A percentile compares a stretch with the other conserved stretches of the same genome.
These are phyloP conservation scores for Esperia sulphurella DNA, from an alignment of 2,888 invertebrate genomes.

Conservation along the genomic window DNA sequence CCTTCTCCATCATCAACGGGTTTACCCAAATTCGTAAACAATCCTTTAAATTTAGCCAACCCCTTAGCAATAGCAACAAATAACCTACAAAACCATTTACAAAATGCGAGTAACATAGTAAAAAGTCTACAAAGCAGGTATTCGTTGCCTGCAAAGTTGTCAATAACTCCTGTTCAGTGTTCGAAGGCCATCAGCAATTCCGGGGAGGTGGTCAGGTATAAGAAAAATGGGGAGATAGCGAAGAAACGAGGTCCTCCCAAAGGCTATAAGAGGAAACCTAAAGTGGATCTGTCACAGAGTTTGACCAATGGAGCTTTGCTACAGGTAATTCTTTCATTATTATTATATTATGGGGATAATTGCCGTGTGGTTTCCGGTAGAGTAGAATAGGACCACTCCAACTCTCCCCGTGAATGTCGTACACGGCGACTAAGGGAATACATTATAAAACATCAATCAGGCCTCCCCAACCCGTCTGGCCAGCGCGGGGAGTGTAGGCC, in stretches of 20 bases:
- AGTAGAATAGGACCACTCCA: no score
- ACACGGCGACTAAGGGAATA: no score
- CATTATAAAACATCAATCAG: no score
- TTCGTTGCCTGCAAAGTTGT: constrained; percentile 59
- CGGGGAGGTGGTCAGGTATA: constrained; percentile 60
- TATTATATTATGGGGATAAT: no score
- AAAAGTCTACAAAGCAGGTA: constrained; percentile 56
- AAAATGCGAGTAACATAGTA: constrained; percentile 43
- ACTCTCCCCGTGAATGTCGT: no score
- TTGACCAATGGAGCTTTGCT: constrained; percentile 44
- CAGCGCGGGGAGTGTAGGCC: no score
- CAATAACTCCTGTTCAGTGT: constrained; percentile 53
- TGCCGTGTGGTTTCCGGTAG: no score
- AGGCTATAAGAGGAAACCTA: constrained; percentile 69
- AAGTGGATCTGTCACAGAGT: constrained; percentile 50
- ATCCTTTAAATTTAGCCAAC: constrained; percentile 64
- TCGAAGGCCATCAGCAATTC: constrained; percentile 25
- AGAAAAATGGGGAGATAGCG: constrained; percentile 69
- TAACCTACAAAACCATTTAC: constrained; percentile 27
- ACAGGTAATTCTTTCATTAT: constrained; percentile 34
- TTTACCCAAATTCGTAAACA: constrained; percentile 66
- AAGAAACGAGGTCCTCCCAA: constrained; percentile 70
- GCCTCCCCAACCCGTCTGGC: no score
- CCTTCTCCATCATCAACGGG: constrained; percentile 37
- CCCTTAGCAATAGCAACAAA: constrained; percentile 49